Percentiles rank a stretch among this genome's conserved stretches.
phyloP scores from a whole-genome alignment of 1,140 invertebrate genomes.

The Oppia nitens region DNA sequence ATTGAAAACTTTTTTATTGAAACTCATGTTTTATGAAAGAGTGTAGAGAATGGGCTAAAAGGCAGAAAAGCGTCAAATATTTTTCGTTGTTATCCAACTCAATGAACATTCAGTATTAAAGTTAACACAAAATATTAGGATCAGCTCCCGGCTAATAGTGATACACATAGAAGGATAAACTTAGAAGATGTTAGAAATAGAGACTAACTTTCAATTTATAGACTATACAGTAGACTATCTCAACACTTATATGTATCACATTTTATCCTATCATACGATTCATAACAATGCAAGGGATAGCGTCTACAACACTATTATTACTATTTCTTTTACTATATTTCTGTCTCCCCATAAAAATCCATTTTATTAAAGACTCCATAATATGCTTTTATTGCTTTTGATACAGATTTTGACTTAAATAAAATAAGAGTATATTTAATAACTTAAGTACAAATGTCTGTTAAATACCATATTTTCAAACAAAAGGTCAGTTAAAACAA shows the following conservation, averaged over 20 bases:
- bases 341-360: background rate
- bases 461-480: background rate
- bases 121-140: background rate
- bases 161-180: background rate
- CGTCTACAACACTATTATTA: no score
- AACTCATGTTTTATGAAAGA: background rate
- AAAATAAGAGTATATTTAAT: background rate
- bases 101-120: background rate
- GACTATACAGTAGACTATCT: background rate
- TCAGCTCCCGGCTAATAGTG: background rate
- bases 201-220: no score
- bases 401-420: background rate
- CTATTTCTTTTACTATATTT: background rate
- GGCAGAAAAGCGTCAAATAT: background rate
- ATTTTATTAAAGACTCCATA: background rate
- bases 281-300: no score
- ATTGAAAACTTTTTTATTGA: background rate
- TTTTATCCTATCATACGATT: background rate
- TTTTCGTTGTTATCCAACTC: background rate
- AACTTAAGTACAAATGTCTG: background rate
- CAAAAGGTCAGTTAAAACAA: no score
- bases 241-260: background rate
- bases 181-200: no score
- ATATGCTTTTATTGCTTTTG: background rate
- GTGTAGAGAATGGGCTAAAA: background rate